A percentile compares a stretch with the other conserved stretches of the same genome.
phyloP scores from a whole-genome alignment of 2,113 vertebrate genomes.

The Thymallus thymallus region DNA sequence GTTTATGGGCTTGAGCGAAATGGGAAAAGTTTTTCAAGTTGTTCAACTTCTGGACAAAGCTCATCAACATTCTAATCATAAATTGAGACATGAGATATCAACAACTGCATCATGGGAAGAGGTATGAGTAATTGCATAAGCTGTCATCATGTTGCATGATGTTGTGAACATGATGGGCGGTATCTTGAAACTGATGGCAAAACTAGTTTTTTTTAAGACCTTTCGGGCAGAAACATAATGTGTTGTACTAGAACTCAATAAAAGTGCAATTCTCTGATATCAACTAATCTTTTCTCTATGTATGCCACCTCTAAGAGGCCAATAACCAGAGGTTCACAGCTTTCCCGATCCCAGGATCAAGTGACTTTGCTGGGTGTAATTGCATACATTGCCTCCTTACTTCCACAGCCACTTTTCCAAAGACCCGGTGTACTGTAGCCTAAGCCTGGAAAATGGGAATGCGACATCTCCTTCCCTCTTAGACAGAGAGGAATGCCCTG shows the following conservation, averaged over 20 bases:
- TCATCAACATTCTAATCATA: not conserved
- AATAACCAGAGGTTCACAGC: not conserved
- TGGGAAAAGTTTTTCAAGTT: not conserved
- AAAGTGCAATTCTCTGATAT: too few relatives aligned
- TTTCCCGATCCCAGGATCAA: conserved; percentile 36
- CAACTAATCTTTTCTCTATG: too few relatives aligned
- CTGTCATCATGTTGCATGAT: not conserved
- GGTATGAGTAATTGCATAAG: not conserved
- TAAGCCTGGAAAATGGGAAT: conserved; percentile 55
- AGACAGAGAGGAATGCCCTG: conserved; percentile 57
- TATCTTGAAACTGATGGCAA: too few relatives aligned
- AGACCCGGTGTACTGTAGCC: conserved; percentile 31
- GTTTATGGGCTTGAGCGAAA: not conserved
- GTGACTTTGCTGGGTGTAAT: conserved; percentile 21
- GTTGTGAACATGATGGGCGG: too few relatives aligned
- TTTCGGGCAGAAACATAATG: too few relatives aligned
- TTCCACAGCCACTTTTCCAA: conserved; percentile 41
- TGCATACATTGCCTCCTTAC: conserved; percentile 34
- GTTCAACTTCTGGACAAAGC: not conserved
- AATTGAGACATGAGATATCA: not conserved
- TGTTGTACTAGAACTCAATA: too few relatives aligned
- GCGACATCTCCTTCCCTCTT: conserved; percentile 50
- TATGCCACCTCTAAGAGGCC: not conserved
- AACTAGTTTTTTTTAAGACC: too few relatives aligned
- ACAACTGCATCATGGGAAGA: not conserved